Evolutionary conservation across 2,113 vertebrate genomes (phyloP).

Genomic region (Colistium nudipinnis): DNA sequence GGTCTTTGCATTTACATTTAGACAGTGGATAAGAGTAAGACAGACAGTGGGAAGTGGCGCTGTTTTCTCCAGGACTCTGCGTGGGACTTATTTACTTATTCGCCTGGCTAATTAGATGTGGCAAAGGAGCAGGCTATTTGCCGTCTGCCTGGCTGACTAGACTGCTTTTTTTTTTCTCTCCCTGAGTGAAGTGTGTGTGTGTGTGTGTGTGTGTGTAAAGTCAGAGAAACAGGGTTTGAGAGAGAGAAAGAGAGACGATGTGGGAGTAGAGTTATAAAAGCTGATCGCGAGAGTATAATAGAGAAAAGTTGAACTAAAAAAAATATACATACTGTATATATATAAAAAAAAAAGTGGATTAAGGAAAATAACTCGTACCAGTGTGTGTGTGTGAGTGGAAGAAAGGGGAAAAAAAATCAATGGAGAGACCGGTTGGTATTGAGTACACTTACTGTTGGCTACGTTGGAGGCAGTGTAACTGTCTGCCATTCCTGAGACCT

Average conservation of each 20-base stretch:
- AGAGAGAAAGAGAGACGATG: constrained; percentile 29
- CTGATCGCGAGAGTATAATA: constrained; percentile 15
- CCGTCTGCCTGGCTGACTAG: constrained; percentile 35
- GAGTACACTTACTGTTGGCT: constrained; percentile 93
- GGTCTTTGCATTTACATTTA: constrained; percentile 75
- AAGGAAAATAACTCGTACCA: constrained; percentile 13
- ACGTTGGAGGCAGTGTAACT: constrained; percentile 96
- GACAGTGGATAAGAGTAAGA: constrained; percentile 67
- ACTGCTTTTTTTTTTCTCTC: constrained; percentile 40
- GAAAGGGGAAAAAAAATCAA: constrained; percentile 55
- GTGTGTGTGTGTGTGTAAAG: constrained; percentile 56
- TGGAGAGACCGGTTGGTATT: constrained; percentile 52
- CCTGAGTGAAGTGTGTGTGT: constrained; percentile 55
- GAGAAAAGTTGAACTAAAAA: constrained; percentile 27
- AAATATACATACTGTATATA: no score
- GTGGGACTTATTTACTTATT: constrained; percentile 10
- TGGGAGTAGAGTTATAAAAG: constrained; percentile 17
- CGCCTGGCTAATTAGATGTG: constrained; percentile 23
- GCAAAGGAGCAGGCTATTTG: constrained; percentile 7
- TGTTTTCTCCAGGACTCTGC: constrained; percentile 43
- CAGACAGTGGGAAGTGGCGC: constrained; percentile 67
- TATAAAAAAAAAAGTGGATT: not conserved
- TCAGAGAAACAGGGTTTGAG: constrained; percentile 39
- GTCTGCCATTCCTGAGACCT: constrained; percentile 98
- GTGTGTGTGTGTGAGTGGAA: constrained; percentile 63